Base-by-base conservation (phyloP, 2,888 invertebrate species). In the Polymixis flavicincta region DNA sequence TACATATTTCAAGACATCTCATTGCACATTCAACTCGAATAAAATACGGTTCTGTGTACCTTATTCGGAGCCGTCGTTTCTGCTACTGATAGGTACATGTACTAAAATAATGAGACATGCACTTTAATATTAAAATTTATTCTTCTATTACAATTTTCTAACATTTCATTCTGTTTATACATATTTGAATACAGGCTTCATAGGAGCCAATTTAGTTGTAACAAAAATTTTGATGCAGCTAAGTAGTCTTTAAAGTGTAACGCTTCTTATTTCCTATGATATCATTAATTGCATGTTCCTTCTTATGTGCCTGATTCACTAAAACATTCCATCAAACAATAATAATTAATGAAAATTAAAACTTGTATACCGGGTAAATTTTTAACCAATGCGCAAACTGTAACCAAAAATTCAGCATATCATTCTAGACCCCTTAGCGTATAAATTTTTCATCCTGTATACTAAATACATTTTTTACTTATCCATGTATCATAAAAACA, bases 1-100 rank as follows among this genome's bases (percentile, higher is more conserved):
- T 67, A n/a, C 63, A 74, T 72, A 68, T 86, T 76, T 70, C 65
- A 77, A 80, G 54, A 55, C 45, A 81, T 72, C 72, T 78, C 82
- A 82, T 85, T 86, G 78, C 76, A 86, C 74, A 83, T 88, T 85
- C 81, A 76, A 74, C 32, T 80, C 68, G 73, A 70, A 82, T 78
- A 82, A 83, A 81, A 86, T 83, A 80, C 84, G 67, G 74, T 74
- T 77, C 68, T 78, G 66, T 69, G 54, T 69, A 69, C 71, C 55
- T n/a, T 63, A 45, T 69, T 59, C n/a, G 25, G 22, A 55, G 14
- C 5, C 52, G 2, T 32, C 2, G 55, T 70, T 70, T 59, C 52
- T 45, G 25, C 4, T 54, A 42, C 37, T 37, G 17, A 22, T 66
- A 52, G 7, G 1, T 52, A 42, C n/a, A 45, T 17, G 6, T 50